phyloP scores from a whole-genome alignment of 2,113 vertebrate species.

The Gymnogyps californianus region DNA sequence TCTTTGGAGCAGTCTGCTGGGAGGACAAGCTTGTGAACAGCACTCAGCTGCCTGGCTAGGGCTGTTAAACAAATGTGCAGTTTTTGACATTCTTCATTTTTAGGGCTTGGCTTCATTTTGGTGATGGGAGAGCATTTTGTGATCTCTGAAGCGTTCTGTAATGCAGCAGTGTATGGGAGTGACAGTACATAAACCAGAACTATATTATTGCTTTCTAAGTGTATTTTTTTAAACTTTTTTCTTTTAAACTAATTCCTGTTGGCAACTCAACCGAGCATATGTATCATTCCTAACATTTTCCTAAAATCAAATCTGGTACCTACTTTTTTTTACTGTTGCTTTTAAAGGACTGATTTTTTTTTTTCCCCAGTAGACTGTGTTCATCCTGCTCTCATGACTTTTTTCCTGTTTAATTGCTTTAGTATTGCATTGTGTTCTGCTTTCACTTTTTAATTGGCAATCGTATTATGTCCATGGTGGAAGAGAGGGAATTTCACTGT shows the following conservation, averaged over 20 bases:
- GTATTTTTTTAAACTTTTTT: not conserved
- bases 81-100: not conserved
- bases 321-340: not conserved
- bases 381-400: not conserved
- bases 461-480: not conserved
- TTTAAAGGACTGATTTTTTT: not conserved
- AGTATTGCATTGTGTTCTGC: not conserved
- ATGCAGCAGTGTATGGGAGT: not conserved
- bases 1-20: not conserved
- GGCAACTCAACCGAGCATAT: not conserved
- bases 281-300: not conserved
- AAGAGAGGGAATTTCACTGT: not conserved
- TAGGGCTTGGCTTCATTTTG: not conserved
- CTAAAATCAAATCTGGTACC: not conserved
- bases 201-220: not conserved
- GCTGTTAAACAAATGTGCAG: not conserved
- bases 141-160: not conserved
- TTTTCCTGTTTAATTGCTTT: constrained; percentile 12
- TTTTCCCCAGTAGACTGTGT: not conserved
- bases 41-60: not conserved
- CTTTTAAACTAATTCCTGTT: not conserved
- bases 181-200: not conserved
- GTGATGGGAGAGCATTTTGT: not conserved
- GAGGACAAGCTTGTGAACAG: not conserved
- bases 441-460: constrained; percentile 16